Evolutionary conservation across 2,888 invertebrate species (phyloP).

Genomic region (Chalcis sispes): DNA sequence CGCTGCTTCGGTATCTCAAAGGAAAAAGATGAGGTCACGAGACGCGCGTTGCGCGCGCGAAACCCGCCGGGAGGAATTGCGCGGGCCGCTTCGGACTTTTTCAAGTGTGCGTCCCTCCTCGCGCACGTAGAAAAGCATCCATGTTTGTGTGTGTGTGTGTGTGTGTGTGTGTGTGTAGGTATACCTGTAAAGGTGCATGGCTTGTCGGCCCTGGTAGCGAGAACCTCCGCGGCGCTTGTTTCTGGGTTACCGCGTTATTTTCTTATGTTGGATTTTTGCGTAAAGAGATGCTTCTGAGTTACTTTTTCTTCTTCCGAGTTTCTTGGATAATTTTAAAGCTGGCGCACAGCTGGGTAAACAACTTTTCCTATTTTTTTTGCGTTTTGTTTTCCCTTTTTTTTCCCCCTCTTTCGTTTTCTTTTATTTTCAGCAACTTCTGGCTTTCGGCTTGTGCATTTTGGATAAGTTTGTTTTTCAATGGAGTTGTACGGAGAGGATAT

Average conservation of each 20-base stretch:
- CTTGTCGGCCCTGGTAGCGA: background rate
- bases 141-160: background rate
- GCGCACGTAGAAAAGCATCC: background rate
- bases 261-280: constrained; percentile 31
- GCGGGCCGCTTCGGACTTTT: constrained; percentile 1
- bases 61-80: too few species aligned
- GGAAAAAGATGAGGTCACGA: constrained; percentile 56
- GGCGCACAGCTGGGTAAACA: constrained; percentile 38
- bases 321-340: constrained; percentile 42
- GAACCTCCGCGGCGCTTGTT: constrained; percentile 40
- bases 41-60: constrained; percentile 44
- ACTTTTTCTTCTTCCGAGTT: background rate
- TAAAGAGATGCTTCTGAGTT: constrained; percentile 25
- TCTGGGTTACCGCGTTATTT: constrained; percentile 52
- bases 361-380: constrained; percentile 18
- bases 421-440: background rate
- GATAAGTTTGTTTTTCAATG: constrained; percentile 21
- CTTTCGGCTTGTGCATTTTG: constrained; percentile 21
- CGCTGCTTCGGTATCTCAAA: constrained; percentile 51
- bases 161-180: constrained; percentile 3
- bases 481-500: too few species aligned
- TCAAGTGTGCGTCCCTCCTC: too few species aligned
- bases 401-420: background rate
- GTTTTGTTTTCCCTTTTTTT: constrained; percentile 9
- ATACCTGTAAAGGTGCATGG: constrained; percentile 28